A percentile compares a stretch with the other conserved stretches of the same genome.
These are phyloP conservation scores for Hyperoodon ampullatus DNA, from an alignment of 2,113 vertebrate genomes.

Conservation along the genomic window DNA sequence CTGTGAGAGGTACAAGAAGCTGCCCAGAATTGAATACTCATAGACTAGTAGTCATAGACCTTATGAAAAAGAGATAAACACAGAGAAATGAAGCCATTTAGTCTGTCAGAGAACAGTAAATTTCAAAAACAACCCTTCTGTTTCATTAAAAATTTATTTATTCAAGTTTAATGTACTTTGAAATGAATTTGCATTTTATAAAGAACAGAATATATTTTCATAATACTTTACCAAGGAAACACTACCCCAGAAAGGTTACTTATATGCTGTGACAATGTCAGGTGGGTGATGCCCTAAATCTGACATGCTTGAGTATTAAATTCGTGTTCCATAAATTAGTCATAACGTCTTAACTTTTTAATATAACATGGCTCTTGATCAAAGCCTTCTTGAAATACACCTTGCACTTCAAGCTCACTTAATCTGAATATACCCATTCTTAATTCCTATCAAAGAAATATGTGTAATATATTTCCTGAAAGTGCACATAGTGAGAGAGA, in stretches of 20 bases:
- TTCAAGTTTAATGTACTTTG: constrained; percentile 63
- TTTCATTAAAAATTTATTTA: constrained; percentile 74
- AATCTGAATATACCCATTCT: constrained; percentile 23
- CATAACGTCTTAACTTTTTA: constrained; percentile 35
- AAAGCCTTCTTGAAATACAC: constrained; percentile 57
- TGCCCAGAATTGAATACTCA: constrained; percentile 52
- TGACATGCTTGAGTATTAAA: constrained; percentile 60
- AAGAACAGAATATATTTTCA: constrained; percentile 62
- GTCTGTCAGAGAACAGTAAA: constrained; percentile 35
- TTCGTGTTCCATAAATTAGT: constrained; percentile 65
- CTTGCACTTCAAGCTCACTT: constrained; percentile 60
- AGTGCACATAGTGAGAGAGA: background rate
- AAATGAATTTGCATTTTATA: constrained; percentile 70
- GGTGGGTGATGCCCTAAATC: constrained; percentile 44
- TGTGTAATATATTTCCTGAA: constrained; percentile 30
- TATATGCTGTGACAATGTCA: constrained; percentile 63
- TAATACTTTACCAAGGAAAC: constrained; percentile 47
- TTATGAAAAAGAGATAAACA: constrained; percentile 33
- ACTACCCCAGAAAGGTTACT: constrained; percentile 53
- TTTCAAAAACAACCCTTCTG: constrained; percentile 26
- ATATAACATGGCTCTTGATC: constrained; percentile 31
- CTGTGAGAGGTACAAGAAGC: constrained; percentile 48
- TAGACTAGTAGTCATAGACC: constrained; percentile 22
- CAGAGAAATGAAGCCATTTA: constrained; percentile 58
- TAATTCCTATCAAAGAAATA: constrained; percentile 56